A percentile compares a stretch with the other conserved stretches of the same genome.
These are phyloP conservation scores for Anser brachyrhynchus DNA, from an alignment of 2,113 vertebrate genomes.

Conservation along the genomic window DNA sequence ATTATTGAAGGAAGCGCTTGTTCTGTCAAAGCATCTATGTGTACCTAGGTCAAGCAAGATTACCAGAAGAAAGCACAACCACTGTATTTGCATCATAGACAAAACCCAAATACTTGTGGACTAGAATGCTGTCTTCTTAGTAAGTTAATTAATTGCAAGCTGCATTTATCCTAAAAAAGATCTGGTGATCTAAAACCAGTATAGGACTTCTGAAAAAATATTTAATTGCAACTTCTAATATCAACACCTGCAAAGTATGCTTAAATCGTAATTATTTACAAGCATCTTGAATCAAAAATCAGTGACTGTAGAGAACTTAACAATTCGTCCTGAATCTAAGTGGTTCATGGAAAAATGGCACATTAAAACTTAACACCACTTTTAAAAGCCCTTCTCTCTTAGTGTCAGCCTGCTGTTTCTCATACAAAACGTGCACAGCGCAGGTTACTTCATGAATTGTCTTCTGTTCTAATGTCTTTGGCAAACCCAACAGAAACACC, in stretches of 20 bases:
- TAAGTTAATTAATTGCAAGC: not conserved
- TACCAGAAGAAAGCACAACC: not conserved
- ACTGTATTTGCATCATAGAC: fast-evolving
- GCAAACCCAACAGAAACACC: not conserved
- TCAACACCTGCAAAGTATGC: not conserved
- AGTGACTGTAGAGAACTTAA: fast-evolving
- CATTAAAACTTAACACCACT: not conserved
- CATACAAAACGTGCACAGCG: not conserved
- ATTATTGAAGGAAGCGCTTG: fast-evolving
- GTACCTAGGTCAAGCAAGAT: not conserved
- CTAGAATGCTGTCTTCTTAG: not conserved
- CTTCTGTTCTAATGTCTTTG: not conserved
- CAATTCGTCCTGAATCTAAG: not conserved
- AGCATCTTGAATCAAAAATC: not conserved
- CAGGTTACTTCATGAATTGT: not conserved
- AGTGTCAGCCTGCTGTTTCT: not conserved
- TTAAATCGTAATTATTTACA: not conserved
- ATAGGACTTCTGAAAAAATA: not conserved
- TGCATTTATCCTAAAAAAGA: not conserved
- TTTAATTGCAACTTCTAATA: not conserved
- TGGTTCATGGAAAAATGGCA: not conserved
- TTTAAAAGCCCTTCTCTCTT: not conserved
- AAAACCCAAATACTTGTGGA: not conserved
- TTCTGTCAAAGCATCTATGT: too few species aligned
- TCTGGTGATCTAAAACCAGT: not conserved